Evolutionary conservation across 2,888 invertebrate species (phyloP), one percentile per base, ranked within the genome.

Genomic region (Gari tellinella): DNA sequence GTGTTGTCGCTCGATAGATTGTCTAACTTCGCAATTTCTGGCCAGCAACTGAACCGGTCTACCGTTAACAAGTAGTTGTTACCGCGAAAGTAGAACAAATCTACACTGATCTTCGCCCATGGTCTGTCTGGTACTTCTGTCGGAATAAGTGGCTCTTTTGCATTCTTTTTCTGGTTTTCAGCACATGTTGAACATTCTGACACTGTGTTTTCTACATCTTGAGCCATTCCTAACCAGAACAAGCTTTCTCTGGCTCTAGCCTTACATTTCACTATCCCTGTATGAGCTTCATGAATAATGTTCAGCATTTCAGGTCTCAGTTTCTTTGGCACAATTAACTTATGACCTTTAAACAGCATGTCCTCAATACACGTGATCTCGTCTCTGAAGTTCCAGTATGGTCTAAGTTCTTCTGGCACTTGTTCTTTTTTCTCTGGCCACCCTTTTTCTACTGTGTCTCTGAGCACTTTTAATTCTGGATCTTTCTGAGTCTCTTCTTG

Each of bases 341-440:
- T 49, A 19, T 51, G 61, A 2, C 12, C 8, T 40, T 61, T 51
- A 23, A 61, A 61, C 3, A 61, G 5, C 25, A 61, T 12, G 25
- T 31, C 25, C 5, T 61, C 61, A 15, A 51, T 37, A 1, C 58
- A 38, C 0, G 75, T 45, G 3, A 83, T 48, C 56, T 82, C 73
- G 46, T 79, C 61, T 19, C 82, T 37, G 19, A 72, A 64, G 10
- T 58, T 41, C 62, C 72, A 81, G 52, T 78, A 81, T 21, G 45
- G 62, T 3, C 15, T 12, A 15, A 80, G 31, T 10, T 37, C 21
- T 7, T 31, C n/a, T 1, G 12, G 19, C 14, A 46, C 8, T n/a
- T 19, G 5, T 12, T 2, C 21, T 48, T 48, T 38, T 17, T 55
- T 58, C 14, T 66, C 38, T 21, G 69, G 68, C 68, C 62, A 69